Conservation (phyloP, 1,140 invertebrate species). For the Anadara kagoshimensis region DNA sequence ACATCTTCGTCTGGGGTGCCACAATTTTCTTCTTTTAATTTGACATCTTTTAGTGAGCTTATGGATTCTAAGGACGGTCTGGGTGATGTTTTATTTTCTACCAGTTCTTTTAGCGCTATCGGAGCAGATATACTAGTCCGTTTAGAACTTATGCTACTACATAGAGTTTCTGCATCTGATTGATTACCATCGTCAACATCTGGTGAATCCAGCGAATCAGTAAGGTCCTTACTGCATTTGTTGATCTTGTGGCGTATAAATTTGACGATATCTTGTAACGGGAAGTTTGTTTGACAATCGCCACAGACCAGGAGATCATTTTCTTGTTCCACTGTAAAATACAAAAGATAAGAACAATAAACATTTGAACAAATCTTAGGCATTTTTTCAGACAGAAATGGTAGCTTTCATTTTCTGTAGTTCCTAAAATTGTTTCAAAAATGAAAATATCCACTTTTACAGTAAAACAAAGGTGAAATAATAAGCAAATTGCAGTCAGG, state of each 20-base stretch:
- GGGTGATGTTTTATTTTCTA: slow-evolving; percentile 51
- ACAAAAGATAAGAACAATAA: slow-evolving; percentile 5
- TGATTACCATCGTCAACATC: slow-evolving; percentile 52
- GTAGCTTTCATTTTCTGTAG: too few relatives aligned
- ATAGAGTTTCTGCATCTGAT: slow-evolving; percentile 38
- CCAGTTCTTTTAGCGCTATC: slow-evolving; percentile 52
- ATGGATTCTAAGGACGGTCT: slow-evolving; percentile 33
- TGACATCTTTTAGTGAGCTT: slow-evolving; percentile 25
- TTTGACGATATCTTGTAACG: slow-evolving; percentile 65
- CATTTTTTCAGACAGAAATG: too few relatives aligned
- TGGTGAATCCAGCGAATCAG: slow-evolving; percentile 42
- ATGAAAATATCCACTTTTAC: too few relatives aligned
- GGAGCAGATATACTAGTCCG: slow-evolving; percentile 61
- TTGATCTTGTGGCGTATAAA: slow-evolving; percentile 70
- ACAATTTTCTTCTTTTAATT: slow-evolving; percentile 44
- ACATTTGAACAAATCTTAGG: too few relatives aligned
- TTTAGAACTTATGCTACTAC: slow-evolving; percentile 49
- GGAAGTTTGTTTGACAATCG: slow-evolving; percentile 68
- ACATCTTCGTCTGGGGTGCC: slow-evolving; percentile 35
- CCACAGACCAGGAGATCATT: slow-evolving; percentile 71
- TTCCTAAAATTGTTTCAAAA: too few relatives aligned
- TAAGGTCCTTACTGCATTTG: slow-evolving; percentile 66
- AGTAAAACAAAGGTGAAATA: too few relatives aligned
- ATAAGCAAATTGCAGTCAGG: too few relatives aligned
- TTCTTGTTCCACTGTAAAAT: slow-evolving; percentile 68